Evolutionary conservation across 2,888 invertebrate genomes (phyloP), one percentile per base, ranked within the genome.

Genomic region (Parapristionchus giblindavisi): DNA sequence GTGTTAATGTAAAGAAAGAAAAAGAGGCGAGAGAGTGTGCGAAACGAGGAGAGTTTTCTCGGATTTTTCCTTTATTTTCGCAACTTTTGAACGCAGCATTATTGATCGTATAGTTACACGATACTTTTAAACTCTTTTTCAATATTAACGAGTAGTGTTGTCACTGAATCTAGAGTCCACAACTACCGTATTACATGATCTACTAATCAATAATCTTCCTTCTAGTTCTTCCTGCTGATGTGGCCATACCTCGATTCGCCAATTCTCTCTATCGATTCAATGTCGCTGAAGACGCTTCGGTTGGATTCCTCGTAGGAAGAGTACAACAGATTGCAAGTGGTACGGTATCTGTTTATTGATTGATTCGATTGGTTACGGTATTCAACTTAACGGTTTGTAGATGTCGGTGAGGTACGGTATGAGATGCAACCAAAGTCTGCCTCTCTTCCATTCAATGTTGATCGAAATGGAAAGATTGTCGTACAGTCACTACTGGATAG

Each of bases 401-500:
- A 79, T 24, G 76, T 83, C 29, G 80, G 77, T 24, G 81, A 79
- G 40, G 79, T 80, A 27, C 78, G 81, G 27, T 85, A 80, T 71
- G 75, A 80, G 4, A 78, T 84, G 36, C 77, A 75, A 27, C 78
- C 77, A 48, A 68, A 78, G 8, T 34, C 68, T 1, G 75, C 68
- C 1, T 79, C 79, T 21, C 60, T 84, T 4, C 85, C 85, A 24
- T 95, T 95, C 89, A 92, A 93, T 54, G 91, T 96, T 61, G 95
- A 96, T 87, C 93, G 93, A 60, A 92, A 92, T 1, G 97, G 96
- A 0, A 94, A 94, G 83, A 90, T 97, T 8, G 93, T 93, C 88
- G 93, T 96, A 0, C 93, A 94, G 79, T 93, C 94, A 0, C 92
- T 93, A 84, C 90, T 97, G 74, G 96, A 98, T 89, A 91, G 96